phyloP scores from a whole-genome alignment of 2,113 vertebrate genomes.

The Ivindomyrus marchei region DNA sequence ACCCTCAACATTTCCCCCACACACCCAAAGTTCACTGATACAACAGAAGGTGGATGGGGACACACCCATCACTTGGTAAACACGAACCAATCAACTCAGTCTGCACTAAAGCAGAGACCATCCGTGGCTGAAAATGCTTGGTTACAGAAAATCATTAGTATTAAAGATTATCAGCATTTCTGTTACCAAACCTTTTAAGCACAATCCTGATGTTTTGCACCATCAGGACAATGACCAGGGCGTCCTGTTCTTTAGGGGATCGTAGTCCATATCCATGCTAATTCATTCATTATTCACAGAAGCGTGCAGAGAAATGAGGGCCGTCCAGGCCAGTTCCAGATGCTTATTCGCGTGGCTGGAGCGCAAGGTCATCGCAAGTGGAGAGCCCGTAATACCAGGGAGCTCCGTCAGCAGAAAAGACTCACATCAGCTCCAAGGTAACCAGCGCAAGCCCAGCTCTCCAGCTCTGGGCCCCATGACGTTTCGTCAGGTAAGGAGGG shows the following conservation, averaged over 20 bases:
- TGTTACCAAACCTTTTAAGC: not conserved
- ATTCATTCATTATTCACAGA: not conserved
- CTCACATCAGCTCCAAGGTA: not conserved
- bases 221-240: not conserved
- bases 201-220: not conserved
- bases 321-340: not conserved
- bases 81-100: not conserved
- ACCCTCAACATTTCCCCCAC: not conserved
- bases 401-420: not conserved
- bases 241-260: not conserved
- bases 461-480: not conserved
- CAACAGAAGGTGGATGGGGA: not conserved
- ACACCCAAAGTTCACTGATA: not conserved
- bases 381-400: not conserved
- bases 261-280: not conserved
- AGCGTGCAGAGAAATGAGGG: not conserved
- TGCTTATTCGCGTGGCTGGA: not conserved
- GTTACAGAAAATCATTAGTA: not conserved
- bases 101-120: not conserved
- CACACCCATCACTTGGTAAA: not conserved
- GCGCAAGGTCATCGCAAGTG: not conserved
- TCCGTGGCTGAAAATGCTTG: not conserved
- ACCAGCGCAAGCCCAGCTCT: not conserved
- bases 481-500: not conserved
- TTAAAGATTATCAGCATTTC: not conserved